A percentile compares a stretch with the other conserved stretches of the same genome.
phyloP scores from a whole-genome alignment of 1,140 invertebrate species.

The Pogonomyrmex barbatus region DNA sequence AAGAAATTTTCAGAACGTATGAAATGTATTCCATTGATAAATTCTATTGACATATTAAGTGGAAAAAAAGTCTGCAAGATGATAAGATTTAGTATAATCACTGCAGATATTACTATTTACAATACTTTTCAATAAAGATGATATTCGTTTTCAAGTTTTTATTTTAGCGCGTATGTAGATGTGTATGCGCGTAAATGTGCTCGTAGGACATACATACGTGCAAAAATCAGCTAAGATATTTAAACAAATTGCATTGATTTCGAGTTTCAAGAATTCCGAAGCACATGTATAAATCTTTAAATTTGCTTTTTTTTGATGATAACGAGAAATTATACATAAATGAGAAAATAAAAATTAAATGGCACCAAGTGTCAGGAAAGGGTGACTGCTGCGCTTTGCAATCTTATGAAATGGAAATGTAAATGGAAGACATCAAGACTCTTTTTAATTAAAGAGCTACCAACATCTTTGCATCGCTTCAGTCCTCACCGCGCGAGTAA shows the following conservation, averaged over 20 bases:
- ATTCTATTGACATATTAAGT: neutral
- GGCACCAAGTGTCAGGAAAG: neutral
- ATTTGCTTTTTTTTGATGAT: neutral
- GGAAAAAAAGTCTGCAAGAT: neutral
- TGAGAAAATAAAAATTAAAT: conserved; percentile 27
- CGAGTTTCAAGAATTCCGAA: neutral
- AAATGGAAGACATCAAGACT: conserved; percentile 3
- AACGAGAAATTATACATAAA: neutral
- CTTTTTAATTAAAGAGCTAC: conserved; percentile 47
- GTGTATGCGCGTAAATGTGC: neutral
- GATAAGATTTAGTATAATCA: neutral
- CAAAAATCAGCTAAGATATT: too few relatives aligned
- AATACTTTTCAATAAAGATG: neutral
- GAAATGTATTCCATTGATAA: neutral
- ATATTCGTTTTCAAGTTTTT: neutral
- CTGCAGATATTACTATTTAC: neutral
- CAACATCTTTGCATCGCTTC: conserved; percentile 12
- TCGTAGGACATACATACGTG: neutral
- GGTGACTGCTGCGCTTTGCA: neutral
- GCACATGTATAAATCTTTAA: neutral
- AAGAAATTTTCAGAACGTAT: neutral
- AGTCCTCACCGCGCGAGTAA: conserved; percentile 18
- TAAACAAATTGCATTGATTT: neutral
- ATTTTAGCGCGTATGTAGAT: neutral
- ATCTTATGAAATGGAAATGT: conserved; percentile 45